A percentile compares a stretch with the other conserved stretches of the same genome.
phyloP scores from a whole-genome alignment of 2,888 invertebrate genomes.

The Lithophane ornitopus region DNA sequence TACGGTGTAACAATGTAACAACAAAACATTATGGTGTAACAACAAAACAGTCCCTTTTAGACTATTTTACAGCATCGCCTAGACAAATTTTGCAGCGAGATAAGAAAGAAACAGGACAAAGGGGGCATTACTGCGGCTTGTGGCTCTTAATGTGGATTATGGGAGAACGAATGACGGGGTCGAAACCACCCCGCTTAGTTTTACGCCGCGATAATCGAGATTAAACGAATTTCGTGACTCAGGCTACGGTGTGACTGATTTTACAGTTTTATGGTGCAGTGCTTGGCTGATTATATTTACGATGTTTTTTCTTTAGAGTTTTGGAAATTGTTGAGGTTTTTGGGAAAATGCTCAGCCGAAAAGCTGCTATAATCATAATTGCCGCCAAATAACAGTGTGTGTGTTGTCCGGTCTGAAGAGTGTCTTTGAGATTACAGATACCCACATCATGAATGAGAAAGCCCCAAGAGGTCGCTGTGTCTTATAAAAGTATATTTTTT shows the following conservation, averaged over 20 bases:
- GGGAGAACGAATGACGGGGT: slow-evolving; percentile 80
- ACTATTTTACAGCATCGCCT: slow-evolving; percentile 87
- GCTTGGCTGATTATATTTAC: slow-evolving; percentile 15
- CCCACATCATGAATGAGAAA: not conserved
- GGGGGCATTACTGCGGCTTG: slow-evolving; percentile 83
- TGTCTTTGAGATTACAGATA: not conserved
- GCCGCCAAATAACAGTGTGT: not conserved
- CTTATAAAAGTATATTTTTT: not conserved
- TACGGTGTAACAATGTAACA: slow-evolving; percentile 72
- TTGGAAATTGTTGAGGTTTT: not conserved
- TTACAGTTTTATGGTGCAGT: slow-evolving; percentile 49
- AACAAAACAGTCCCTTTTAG: slow-evolving; percentile 71
- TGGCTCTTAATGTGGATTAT: slow-evolving; percentile 86
- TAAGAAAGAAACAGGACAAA: slow-evolving; percentile 89
- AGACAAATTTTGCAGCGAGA: slow-evolving; percentile 89
- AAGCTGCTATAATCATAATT: no score
- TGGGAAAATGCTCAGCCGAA: not conserved
- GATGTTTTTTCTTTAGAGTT: not conserved
- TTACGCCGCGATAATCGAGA: slow-evolving; percentile 80
- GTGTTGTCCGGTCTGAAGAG: no score
- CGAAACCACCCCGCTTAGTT: slow-evolving; percentile 79
- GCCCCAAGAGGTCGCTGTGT: no score
- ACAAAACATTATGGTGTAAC: slow-evolving; percentile 77
- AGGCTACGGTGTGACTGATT: slow-evolving; percentile 67
- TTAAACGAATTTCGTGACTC: slow-evolving; percentile 83